Evolutionary conservation across 2,113 vertebrate genomes (phyloP), one percentile per base, ranked within the genome.

Genomic region (Platycercus adscitus): DNA sequence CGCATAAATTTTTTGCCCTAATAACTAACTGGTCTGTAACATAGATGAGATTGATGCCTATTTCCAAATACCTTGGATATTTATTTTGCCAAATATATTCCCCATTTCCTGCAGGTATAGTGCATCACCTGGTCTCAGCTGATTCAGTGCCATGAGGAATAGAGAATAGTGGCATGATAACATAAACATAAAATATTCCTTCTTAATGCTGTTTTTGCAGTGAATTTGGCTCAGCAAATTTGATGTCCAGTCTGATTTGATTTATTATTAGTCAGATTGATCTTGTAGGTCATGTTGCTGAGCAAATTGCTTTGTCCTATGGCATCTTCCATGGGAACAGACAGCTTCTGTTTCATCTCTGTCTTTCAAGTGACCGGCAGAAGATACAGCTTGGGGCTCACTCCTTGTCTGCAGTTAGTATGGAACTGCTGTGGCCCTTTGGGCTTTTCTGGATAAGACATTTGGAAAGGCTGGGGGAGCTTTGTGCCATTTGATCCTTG

Each of bases 381-480:
- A n/a, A 81, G 35, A 21, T 28, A 3, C 0, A 2, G 37, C 47
- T 69, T 0, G 1, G 23, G 53, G 60, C 53, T 79, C 44, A 37
- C 43, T 63, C 24, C 33, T 78, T 0, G 0, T 24, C n/a, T 0
- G 1, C 17, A 5, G 46, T 39, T 63, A 44, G 33, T 61, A 1
- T 44, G 55, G 49, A 52, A 29, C 23, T 1, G 1, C 60, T 20
- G 25, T 31, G 50, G 16, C 58, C 20, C 33, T 41, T 52, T 0
- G 4, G 49, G 28, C 33, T 65, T 63, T 37, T 58, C 28, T 21
- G 5, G 33, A 7, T 15, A 9, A 28, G 47, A 14, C 49, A 6
- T 70, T 39, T 61, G 60, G 58, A 33, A 60, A 50, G 44, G 7
- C 41, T 55, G 13, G 25, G 24, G n/a, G 25, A 77, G 44, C 39